Evolutionary conservation across 1,140 invertebrate genomes (phyloP).

Genomic region (Drosophila miranda): DNA sequence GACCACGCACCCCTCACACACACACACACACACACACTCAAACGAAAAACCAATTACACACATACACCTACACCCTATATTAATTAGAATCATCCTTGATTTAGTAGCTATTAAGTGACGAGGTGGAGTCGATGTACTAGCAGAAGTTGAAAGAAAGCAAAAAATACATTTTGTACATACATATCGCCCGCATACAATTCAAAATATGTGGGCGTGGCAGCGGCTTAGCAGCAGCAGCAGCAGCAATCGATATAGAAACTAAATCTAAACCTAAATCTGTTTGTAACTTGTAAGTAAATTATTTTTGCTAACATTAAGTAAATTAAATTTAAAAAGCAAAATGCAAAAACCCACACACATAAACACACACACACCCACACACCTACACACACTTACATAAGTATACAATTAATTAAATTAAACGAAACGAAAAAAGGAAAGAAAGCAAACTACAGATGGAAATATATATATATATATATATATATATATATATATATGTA

Average conservation of each 20-base stretch:
- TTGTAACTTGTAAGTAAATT: conserved; percentile 54
- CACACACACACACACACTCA: not conserved
- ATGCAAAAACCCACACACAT: conserved; percentile 26
- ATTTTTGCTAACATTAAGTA: conserved; percentile 60
- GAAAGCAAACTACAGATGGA: too few relatives aligned
- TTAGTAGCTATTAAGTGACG: conserved; percentile 3
- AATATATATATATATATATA: too few relatives aligned
- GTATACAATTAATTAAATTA: conserved; percentile 81
- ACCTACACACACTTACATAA: conserved; percentile 65
- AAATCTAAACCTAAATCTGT: conserved; percentile 34
- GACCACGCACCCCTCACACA: conserved; percentile 15
- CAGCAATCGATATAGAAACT: conserved; percentile 21
- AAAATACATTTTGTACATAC: conserved; percentile 79
- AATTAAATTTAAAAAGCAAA: conserved; percentile 54
- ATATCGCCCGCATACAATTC: conserved; percentile 66
- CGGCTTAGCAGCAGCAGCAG: conserved; percentile 50
- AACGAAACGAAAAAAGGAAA: conserved; percentile 39
- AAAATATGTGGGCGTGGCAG: conserved; percentile 54
- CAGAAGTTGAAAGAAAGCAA: conserved; percentile 69
- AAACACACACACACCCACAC: conserved; percentile 17
- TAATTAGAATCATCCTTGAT: too few relatives aligned
- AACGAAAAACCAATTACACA: not conserved
- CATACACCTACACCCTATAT: not conserved
- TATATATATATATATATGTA: too few relatives aligned
- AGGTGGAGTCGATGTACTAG: conserved; percentile 1